phyloP scores from a whole-genome alignment of 2,797 vertebrate species.

The Ceyx erithaca region DNA sequence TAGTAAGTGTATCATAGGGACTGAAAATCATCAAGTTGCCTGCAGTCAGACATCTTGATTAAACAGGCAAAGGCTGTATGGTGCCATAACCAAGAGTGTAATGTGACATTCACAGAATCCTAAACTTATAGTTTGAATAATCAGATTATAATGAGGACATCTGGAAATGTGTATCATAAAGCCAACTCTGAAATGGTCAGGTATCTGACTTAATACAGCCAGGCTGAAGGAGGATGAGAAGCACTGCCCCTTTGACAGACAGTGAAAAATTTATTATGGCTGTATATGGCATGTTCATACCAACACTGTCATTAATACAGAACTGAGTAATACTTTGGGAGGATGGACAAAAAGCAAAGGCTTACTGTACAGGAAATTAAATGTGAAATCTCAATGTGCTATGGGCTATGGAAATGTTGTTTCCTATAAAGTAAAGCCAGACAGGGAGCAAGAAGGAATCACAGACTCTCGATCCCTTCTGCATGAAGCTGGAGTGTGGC shows the following conservation, averaged over 20 bases:
- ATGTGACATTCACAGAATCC: neutral
- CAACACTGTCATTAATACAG: neutral
- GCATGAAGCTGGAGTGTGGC: neutral
- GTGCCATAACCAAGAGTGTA: neutral
- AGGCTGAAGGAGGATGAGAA: neutral
- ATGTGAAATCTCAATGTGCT: neutral
- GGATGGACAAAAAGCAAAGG: neutral
- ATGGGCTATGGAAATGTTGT: rapidly evolving
- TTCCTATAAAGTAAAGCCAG: neutral
- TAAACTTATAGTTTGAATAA: slow-evolving; percentile 1
- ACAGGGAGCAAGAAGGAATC: neutral
- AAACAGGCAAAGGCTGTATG: neutral
- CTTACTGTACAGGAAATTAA: neutral
- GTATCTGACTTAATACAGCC: neutral
- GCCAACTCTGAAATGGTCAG: rapidly evolving
- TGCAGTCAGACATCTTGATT: slow-evolving; percentile 6
- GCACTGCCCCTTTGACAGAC: neutral
- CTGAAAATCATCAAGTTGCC: neutral
- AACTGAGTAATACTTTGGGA: neutral
- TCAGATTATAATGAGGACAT: slow-evolving; percentile 15
- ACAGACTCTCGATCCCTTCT: neutral
- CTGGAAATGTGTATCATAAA: neutral
- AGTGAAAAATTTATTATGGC: neutral
- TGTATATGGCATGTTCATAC: neutral
- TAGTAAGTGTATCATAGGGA: neutral